Evolutionary conservation across 2,113 vertebrate genomes (phyloP).

Genomic region (Catharus bicknelli): DNA sequence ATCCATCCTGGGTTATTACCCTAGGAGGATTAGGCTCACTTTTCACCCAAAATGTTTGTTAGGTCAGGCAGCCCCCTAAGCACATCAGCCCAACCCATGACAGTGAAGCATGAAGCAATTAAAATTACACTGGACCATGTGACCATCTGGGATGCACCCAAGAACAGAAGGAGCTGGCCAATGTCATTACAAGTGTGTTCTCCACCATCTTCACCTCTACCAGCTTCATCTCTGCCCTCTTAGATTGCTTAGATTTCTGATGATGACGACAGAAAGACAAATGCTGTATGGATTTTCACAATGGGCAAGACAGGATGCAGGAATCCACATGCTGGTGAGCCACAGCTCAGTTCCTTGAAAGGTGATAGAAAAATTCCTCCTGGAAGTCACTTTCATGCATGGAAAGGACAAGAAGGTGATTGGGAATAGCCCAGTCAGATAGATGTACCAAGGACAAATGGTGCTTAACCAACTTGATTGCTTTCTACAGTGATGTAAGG

Average conservation of each 20-base stretch:
- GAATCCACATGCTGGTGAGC: background rate
- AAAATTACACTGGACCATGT: background rate
- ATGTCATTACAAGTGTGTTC: background rate
- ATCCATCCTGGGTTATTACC: background rate
- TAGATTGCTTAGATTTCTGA: background rate
- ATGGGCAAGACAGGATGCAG: background rate
- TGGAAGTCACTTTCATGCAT: background rate
- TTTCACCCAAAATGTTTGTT: background rate
- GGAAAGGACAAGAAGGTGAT: background rate
- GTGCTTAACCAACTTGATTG: background rate
- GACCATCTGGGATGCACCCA: background rate
- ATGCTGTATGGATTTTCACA: background rate
- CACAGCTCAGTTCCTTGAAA: background rate
- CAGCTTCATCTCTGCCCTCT: background rate
- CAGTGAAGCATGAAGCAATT: background rate
- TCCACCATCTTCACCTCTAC: background rate
- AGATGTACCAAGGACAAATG: background rate
- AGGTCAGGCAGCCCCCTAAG: background rate
- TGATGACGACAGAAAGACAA: background rate
- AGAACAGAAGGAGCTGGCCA: background rate
- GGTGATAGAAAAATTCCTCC: background rate
- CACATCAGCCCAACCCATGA: accelerated
- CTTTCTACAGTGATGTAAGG: background rate
- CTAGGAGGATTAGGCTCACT: background rate
- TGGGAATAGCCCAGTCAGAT: background rate